These are phyloP conservation scores for Hoplias malabaricus DNA, from an alignment of 2,113 vertebrate species.

Conservation along the genomic window DNA sequence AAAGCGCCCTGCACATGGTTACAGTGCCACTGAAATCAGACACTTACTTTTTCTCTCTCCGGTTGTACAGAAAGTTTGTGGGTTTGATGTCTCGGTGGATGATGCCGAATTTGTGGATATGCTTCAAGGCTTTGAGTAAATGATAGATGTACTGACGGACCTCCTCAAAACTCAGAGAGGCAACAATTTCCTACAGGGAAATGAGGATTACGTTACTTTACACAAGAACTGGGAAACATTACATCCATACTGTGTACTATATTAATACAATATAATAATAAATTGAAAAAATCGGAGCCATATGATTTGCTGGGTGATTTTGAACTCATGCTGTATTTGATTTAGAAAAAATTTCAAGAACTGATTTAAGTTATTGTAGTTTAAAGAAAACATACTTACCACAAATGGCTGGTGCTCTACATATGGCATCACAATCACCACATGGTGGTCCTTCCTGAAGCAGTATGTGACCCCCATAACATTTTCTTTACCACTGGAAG, in stretches of 20 bases:
- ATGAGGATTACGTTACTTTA: conserved; percentile 10
- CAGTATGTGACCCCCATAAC: conserved; percentile 96
- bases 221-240: conserved; percentile 45
- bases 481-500: conserved; percentile 88
- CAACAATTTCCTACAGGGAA: conserved; percentile 86
- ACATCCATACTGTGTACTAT: too few species aligned
- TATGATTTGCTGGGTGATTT: too few species aligned
- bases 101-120: conserved; percentile 94
- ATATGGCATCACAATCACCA: conserved; percentile 97
- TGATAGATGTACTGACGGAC: conserved; percentile 92
- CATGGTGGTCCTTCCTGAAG: conserved; percentile 93
- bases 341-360: neutral
- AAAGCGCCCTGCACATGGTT: too few species aligned
- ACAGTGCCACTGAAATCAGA: neutral
- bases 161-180: conserved; percentile 87
- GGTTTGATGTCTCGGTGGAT: conserved; percentile 97
- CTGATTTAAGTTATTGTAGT: too few species aligned
- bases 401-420: conserved; percentile 91
- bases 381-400: too few species aligned
- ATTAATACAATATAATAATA: too few species aligned
- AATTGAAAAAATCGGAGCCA: too few species aligned
- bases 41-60: conserved; percentile 83
- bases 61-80: conserved; percentile 83
- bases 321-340: too few species aligned
- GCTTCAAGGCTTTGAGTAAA: conserved; percentile 86